phyloP scores from a whole-genome alignment of 2,888 invertebrate genomes.

The Microctonus brassicae region DNA sequence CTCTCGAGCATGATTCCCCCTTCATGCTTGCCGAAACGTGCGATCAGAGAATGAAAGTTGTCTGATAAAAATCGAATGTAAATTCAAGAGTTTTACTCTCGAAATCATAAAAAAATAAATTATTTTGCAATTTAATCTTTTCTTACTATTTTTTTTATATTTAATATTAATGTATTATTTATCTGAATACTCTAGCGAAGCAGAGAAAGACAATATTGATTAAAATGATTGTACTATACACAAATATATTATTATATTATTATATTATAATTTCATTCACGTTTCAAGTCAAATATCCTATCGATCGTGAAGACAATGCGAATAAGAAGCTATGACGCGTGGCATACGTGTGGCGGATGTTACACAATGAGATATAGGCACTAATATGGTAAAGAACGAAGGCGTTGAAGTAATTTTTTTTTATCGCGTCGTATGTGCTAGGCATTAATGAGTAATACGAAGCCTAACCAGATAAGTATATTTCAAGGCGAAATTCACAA shows the following conservation, averaged over 20 bases:
- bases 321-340: slow-evolving; percentile 3
- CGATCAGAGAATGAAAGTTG: slow-evolving; percentile 37
- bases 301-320: slow-evolving; percentile 5
- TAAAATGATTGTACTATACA: too few relatives aligned
- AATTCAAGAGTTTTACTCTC: not conserved
- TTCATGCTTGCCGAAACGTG: slow-evolving; percentile 34
- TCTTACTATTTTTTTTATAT: not conserved
- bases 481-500: not conserved
- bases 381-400: slow-evolving; percentile 40
- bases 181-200: not conserved
- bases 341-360: slow-evolving; percentile 33
- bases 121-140: too few relatives aligned
- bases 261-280: too few relatives aligned
- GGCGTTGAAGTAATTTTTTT: slow-evolving; percentile 26
- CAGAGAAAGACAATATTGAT: not conserved
- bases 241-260: too few relatives aligned
- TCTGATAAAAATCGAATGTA: slow-evolving; percentile 24
- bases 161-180: not conserved
- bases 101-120: not conserved
- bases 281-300: not conserved
- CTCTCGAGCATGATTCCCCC: slow-evolving; percentile 32
- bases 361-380: slow-evolving; percentile 34
- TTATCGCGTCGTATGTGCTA: not conserved
- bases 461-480: slow-evolving; percentile 8
- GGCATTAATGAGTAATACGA: slow-evolving; percentile 38